These are phyloP conservation scores for Calidris pygmaea DNA, from an alignment of 2,113 vertebrate species.

Conservation along the genomic window DNA sequence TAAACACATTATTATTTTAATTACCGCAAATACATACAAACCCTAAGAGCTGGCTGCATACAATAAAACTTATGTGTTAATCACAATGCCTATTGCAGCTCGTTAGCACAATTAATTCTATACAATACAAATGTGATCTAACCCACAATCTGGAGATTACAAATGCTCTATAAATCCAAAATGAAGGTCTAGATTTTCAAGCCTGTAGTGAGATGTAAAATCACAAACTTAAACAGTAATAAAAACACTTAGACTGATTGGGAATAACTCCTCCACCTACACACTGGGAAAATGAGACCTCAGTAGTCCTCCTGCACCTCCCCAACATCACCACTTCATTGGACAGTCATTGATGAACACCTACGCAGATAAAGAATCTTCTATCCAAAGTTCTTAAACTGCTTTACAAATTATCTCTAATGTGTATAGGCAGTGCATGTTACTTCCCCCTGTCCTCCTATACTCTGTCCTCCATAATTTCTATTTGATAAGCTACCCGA, in stretches of 20 bases:
- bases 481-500: not conserved
- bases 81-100: not conserved
- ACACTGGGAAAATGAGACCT: not conserved
- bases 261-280: not conserved
- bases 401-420: not conserved
- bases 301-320: not conserved
- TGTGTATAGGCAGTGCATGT: rapidly evolving
- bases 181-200: not conserved
- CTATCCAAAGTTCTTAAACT: not conserved
- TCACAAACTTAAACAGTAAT: not conserved
- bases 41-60: not conserved
- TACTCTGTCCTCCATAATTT: not conserved
- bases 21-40: not conserved
- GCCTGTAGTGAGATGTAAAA: not conserved
- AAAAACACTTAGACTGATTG: not conserved
- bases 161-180: not conserved
- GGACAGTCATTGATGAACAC: not conserved
- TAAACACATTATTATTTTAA: not conserved
- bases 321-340: not conserved
- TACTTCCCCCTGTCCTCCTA: not conserved
- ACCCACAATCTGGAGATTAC: not conserved
- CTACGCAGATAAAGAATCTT: not conserved
- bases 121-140: not conserved
- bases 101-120: not conserved
- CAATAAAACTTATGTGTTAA: not conserved